Percentiles rank a stretch among this genome's conserved stretches.
Evolutionary conservation across 1,140 invertebrate species (phyloP).

Genomic region (Cydia pomonella): DNA sequence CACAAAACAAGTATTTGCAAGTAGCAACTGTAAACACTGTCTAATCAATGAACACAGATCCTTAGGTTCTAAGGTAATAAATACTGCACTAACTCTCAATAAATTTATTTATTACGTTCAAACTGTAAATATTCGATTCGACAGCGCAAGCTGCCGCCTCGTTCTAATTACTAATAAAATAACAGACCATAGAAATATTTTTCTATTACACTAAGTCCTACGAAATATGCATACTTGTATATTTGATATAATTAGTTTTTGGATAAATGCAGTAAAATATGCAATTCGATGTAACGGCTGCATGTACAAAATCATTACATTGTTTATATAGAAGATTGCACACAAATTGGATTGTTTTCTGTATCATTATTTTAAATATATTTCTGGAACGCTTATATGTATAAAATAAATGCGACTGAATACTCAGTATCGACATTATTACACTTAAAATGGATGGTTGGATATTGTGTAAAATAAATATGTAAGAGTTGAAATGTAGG

Average conservation of each 20-base stretch:
- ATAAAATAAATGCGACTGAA: too few species aligned
- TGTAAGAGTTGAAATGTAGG: too few species aligned
- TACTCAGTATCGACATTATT: too few species aligned
- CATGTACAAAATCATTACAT: neutral
- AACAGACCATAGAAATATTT: constrained; percentile 31
- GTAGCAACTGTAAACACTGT: too few species aligned
- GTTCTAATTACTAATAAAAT: constrained; percentile 11
- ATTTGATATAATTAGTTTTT: constrained; percentile 21
- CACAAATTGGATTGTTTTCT: neutral
- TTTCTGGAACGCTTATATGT: too few species aligned
- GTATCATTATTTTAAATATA: too few species aligned
- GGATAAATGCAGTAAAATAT: constrained; percentile 25
- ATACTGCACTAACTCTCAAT: constrained; percentile 17
- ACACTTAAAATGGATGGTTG: too few species aligned
- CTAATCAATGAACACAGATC: too few species aligned
- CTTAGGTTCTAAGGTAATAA: constrained; percentile 10
- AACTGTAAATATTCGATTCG: constrained; percentile 23
- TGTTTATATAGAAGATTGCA: neutral
- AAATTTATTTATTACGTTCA: constrained; percentile 29
- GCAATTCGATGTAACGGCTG: neutral
- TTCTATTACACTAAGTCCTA: constrained; percentile 11
- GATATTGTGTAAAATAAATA: too few species aligned
- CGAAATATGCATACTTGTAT: constrained; percentile 10
- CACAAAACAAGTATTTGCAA: too few species aligned
- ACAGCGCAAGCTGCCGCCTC: neutral